Conservation (phyloP, 2,113 vertebrate species). For the Embiotoca jacksoni region DNA sequence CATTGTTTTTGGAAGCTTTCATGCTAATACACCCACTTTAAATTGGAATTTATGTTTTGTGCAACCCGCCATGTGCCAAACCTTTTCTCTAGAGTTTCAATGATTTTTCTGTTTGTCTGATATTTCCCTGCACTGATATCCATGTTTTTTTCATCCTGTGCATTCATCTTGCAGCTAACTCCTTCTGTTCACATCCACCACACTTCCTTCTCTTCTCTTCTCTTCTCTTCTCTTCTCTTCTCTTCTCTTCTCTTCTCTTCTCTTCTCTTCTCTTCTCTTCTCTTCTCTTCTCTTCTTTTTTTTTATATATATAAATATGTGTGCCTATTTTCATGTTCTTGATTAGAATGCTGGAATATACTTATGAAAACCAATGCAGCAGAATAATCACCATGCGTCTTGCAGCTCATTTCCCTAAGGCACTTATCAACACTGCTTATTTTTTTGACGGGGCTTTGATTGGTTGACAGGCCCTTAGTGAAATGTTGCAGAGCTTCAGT, state of each 20-base stretch:
- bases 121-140: not conserved
- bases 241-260: no score
- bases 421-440: conserved; percentile 33
- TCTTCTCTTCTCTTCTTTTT: no score
- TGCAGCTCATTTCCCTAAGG: conserved; percentile 36
- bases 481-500: not conserved
- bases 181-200: conserved; percentile 17
- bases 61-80: no score
- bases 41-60: no score
- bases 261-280: no score
- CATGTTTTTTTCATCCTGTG: conserved; percentile 6
- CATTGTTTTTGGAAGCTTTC: no score
- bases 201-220: not conserved
- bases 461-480: conserved; percentile 20
- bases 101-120: not conserved
- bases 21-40: no score
- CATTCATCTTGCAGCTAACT: conserved; percentile 10
- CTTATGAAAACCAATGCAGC: conserved; percentile 40
- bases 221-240: no score
- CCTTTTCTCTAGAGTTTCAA: not conserved
- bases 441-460: conserved; percentile 45
- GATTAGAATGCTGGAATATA: conserved; percentile 21
- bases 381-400: conserved; percentile 50
- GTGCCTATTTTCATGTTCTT: conserved; percentile 5
- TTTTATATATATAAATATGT: no score